Percentiles rank a stretch among this genome's conserved stretches.
Conservation (phyloP, 2,888 invertebrate genomes). For the Petrolisthes cinctipes region DNA sequence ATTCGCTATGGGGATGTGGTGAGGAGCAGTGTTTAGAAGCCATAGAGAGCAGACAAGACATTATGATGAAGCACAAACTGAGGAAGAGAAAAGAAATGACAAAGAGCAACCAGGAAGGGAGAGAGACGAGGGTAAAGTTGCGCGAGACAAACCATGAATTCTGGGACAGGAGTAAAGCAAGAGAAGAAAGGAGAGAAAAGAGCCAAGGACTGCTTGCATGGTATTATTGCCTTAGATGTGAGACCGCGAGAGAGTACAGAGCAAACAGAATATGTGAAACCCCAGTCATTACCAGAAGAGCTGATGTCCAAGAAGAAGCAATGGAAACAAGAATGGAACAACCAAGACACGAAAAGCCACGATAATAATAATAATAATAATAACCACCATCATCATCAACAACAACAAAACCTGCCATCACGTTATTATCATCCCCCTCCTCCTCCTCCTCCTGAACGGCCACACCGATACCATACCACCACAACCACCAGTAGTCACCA, state of each 20-base stretch:
- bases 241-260: neutral
- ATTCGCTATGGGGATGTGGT: neutral
- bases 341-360: neutral
- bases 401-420: neutral
- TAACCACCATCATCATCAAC: slow-evolving; percentile 4
- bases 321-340: neutral
- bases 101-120: too few relatives aligned
- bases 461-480: too few relatives aligned
- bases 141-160: neutral
- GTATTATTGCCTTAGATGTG: too few relatives aligned
- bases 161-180: neutral
- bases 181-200: neutral
- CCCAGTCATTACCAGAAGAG: neutral
- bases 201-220: neutral
- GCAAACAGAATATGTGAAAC: neutral
- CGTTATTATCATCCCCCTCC: too few relatives aligned
- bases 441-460: too few relatives aligned
- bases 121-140: neutral
- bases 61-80: too few relatives aligned
- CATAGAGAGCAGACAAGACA: neutral
- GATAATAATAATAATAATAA: neutral
- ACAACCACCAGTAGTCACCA: neutral
- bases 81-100: too few relatives aligned
- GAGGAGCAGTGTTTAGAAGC: neutral
- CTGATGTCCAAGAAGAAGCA: neutral